phyloP scores from a whole-genome alignment of 2,888 invertebrate genomes.

The Elegia similella region DNA sequence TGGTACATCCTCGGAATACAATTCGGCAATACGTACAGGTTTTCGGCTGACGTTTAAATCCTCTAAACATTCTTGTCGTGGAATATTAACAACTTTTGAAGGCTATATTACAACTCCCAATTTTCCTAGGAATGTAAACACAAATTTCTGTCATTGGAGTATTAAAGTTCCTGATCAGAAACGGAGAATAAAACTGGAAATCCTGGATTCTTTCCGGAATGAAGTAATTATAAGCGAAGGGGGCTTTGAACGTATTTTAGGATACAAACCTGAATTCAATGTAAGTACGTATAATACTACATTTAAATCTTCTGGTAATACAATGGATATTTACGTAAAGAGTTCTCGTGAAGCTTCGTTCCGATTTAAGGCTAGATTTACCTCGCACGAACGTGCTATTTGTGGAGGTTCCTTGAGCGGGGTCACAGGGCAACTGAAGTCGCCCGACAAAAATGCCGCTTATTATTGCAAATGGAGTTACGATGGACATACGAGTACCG shows the following conservation, averaged over 20 bases:
- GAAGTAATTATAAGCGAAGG: conserved; percentile 62
- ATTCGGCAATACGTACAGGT: conserved; percentile 56
- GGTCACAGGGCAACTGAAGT: conserved; percentile 44
- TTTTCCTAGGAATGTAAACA: conserved; percentile 80
- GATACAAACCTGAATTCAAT: conserved; percentile 41
- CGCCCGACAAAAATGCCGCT: conserved; percentile 48
- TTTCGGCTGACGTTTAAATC: conserved; percentile 84
- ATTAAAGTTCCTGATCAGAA: conserved; percentile 55
- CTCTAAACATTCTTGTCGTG: conserved; percentile 84
- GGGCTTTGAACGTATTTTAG: conserved; percentile 58
- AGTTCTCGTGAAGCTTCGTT: conserved; percentile 68
- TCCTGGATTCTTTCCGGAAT: conserved; percentile 73
- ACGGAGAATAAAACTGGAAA: conserved; percentile 71
- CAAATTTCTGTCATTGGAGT: conserved; percentile 60
- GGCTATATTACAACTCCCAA: conserved; percentile 87
- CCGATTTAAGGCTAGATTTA: conserved; percentile 88
- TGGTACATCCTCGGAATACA: conserved; percentile 51
- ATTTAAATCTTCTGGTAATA: conserved; percentile 84
- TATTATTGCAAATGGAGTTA: conserved; percentile 64
- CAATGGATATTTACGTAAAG: conserved; percentile 83
- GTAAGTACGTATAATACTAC: conserved; percentile 34
- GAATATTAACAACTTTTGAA: conserved; percentile 78
- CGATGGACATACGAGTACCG: conserved; percentile 15
- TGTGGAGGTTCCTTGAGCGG: conserved; percentile 60
- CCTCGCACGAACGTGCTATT: conserved; percentile 79